phyloP scores from a whole-genome alignment of 35 echinoderm and acorn worm genomes.

The Ophiothrix spiculata region DNA sequence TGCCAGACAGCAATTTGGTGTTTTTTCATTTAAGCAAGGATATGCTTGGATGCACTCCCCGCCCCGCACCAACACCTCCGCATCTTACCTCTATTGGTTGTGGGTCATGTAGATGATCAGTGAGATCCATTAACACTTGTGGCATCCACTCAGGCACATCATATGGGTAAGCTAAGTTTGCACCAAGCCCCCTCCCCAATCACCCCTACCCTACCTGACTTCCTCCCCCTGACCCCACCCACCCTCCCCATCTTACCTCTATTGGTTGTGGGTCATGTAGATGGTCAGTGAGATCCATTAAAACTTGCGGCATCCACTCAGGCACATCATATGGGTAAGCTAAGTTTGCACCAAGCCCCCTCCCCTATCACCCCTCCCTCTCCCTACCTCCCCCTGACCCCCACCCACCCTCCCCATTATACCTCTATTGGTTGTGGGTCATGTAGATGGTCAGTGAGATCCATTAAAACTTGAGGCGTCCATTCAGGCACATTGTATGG shows the following conservation, averaged over 20 bases:
- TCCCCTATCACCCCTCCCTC: no score
- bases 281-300: slow-evolving; percentile 95
- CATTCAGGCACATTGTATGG: slow-evolving; percentile 95
- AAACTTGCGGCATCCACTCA: slow-evolving; percentile 89
- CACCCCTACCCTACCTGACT: no score
- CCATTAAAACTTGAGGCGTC: slow-evolving; percentile 97
- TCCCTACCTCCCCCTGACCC: no score
- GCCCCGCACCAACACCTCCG: no score
- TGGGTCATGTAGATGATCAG: slow-evolving; percentile 93
- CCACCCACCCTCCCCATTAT: no score
- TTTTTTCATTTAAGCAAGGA: no score
- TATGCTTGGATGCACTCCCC: no score
- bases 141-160: slow-evolving; percentile 99
- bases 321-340: slow-evolving; percentile 97
- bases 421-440: slow-evolving; percentile 99
- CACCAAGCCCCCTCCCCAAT: no score
- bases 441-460: slow-evolving; percentile 91
- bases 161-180: slow-evolving; percentile 92
- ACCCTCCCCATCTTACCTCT: no score
- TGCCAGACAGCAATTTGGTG: no score
- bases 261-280: slow-evolving; percentile 99
- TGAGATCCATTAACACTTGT: slow-evolving; percentile 89
- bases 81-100: slow-evolving; percentile 99
- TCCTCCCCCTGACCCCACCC: no score
- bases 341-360: no score